phyloP scores from a whole-genome alignment of 2,888 invertebrate genomes.

The Silvanus unidentatus region DNA sequence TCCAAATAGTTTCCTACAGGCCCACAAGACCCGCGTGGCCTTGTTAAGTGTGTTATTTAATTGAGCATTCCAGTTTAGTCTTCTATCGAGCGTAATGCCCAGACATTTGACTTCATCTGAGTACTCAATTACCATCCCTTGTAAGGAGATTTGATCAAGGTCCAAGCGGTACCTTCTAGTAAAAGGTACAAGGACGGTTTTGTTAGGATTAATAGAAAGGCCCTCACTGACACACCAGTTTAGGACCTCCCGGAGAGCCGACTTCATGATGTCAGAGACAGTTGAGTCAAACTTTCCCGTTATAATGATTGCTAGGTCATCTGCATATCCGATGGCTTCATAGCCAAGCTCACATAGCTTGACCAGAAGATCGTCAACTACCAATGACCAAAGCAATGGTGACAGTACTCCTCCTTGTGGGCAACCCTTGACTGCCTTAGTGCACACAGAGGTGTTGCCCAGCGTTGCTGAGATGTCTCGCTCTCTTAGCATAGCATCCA shows the following conservation, averaged over 20 bases:
- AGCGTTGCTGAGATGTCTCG: background rate
- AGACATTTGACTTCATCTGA: too few relatives aligned
- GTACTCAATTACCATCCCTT: too few relatives aligned
- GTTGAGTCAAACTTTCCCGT: background rate
- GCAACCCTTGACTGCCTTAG: background rate
- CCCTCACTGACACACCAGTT: background rate
- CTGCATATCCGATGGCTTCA: background rate
- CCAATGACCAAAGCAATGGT: slow-evolving; percentile 1
- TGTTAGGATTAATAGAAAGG: background rate
- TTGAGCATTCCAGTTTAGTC: background rate
- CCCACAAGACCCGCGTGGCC: background rate
- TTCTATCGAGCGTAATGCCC: background rate
- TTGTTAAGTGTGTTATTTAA: too few relatives aligned
- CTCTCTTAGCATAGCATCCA: slow-evolving; percentile 3
- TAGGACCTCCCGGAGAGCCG: background rate
- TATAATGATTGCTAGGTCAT: background rate
- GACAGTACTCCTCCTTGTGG: slow-evolving; percentile 2
- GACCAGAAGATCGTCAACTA: background rate
- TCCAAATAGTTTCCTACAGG: background rate
- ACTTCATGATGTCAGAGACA: background rate
- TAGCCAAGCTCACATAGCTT: background rate
- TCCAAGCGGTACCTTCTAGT: background rate
- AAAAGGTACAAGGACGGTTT: background rate
- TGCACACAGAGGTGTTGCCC: background rate
- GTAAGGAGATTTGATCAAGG: background rate